Evolutionary conservation across 2,113 vertebrate genomes (phyloP).

Genomic region (Malurus melanocephalus): DNA sequence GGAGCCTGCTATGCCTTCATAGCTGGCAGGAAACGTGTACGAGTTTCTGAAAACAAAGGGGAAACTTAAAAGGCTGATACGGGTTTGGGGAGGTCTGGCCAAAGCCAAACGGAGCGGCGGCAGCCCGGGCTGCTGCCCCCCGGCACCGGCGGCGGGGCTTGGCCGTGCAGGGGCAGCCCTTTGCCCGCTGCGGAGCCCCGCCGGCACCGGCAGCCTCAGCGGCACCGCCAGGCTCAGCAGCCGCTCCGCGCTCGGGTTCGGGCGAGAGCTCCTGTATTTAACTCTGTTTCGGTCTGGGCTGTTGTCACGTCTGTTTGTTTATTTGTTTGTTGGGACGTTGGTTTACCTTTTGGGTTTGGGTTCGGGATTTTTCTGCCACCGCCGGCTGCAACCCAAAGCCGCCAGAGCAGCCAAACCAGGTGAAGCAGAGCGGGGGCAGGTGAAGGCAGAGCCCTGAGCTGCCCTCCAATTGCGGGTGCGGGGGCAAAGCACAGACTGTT

Average conservation of each 20-base stretch:
- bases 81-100: neutral
- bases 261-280: neutral
- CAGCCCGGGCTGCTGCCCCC: neutral
- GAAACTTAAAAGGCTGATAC: slow-evolving; percentile 11
- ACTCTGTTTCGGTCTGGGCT: neutral
- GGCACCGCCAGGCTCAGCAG: neutral
- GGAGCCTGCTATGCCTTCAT: slow-evolving; percentile 18
- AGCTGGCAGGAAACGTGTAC: slow-evolving; percentile 22
- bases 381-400: neutral
- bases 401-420: neutral
- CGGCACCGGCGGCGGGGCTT: neutral
- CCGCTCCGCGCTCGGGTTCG: neutral
- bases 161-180: neutral
- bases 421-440: neutral
- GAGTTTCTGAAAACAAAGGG: slow-evolving; percentile 55
- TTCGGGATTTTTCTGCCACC: neutral
- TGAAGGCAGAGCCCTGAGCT: neutral
- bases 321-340: neutral
- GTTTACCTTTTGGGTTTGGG: neutral
- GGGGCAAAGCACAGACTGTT: neutral
- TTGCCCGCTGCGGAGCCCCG: neutral
- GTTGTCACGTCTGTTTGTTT: neutral
- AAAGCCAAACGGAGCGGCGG: neutral
- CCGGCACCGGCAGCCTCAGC: neutral
- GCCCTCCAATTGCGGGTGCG: neutral